Evolutionary conservation across 2,113 vertebrate species (phyloP), one percentile per base, ranked within the genome.

Genomic region (Opisthocomus hoazin): DNA sequence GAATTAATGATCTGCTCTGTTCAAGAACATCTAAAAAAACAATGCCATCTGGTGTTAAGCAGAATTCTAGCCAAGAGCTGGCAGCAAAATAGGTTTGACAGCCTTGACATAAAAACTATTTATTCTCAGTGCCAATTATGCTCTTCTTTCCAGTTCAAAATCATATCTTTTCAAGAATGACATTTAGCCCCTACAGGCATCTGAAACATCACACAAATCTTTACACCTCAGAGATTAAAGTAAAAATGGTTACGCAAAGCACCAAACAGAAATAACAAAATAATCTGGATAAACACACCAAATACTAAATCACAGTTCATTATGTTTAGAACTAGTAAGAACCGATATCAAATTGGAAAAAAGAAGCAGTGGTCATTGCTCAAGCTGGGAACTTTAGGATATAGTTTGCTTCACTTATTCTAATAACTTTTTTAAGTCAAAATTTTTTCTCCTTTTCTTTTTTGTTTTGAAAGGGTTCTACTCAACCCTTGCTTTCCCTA

Each of bases 1-100:
- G 74, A 87, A 94, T 94, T 95, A 94, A 80, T 85, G 93, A 96
- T 90, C 68, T 93, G 36, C 50, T 95, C 29, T 88, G 81, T 87
- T 96, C 83, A 94, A 75, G 90, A 98, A 93, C 58, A 93, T 83
- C 51, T 95, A 23, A 95, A 97, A 97, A 97, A 96, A 84, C 50
- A 96, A 97, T 93, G 77, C 87, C 93, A 97, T 97, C 94, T 98
- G 95, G 69, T 94, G 68, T 95, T 97, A 93, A 95, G 71, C 48
- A 90, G 17, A 97, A 95, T 88, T 90, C 53, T 60, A 92, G 90
- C 94, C 96, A 97, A 95, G 51, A 95, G 87, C 26, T 96, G 86
- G 73, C 65, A 95, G 66, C 23, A 84, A 93, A 94, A 93, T 37
- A 85, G 34, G n/a, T 89, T 97, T 95, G 61, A 96, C 71, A 96